phyloP scores from a whole-genome alignment of 2,888 invertebrate species.

The Heliothis peltigera region DNA sequence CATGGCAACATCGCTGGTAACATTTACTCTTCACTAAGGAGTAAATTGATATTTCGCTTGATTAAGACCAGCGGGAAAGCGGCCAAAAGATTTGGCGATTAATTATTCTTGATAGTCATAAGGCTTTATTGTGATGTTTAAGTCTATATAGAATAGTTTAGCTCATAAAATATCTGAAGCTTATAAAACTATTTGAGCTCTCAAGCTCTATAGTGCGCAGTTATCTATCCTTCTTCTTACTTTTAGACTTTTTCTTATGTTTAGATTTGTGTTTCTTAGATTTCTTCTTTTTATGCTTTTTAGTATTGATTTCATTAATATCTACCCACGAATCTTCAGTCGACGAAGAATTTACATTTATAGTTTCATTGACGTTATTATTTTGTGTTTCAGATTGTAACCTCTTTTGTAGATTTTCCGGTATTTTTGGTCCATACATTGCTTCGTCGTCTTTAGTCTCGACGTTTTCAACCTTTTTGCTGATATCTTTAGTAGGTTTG shows the following conservation, averaged over 20 bases:
- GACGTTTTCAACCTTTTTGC: slow-evolving; percentile 28
- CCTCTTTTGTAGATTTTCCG: slow-evolving; percentile 81
- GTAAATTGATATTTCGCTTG: too few relatives aligned
- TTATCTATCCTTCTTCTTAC: slow-evolving; percentile 82
- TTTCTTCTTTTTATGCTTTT: slow-evolving; percentile 85
- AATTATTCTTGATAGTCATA: too few relatives aligned
- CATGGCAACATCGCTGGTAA: too few relatives aligned
- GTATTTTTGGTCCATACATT: slow-evolving; percentile 90
- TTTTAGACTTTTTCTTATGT: slow-evolving; percentile 83
- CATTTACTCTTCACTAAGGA: too few relatives aligned
- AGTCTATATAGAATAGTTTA: not conserved
- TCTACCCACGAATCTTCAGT: slow-evolving; percentile 89
- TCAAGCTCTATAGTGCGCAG: not conserved
- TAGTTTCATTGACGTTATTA: slow-evolving; percentile 59
- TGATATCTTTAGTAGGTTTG: slow-evolving; percentile 30
- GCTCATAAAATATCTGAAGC: not conserved
- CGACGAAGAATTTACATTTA: slow-evolving; percentile 74
- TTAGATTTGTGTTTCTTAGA: slow-evolving; percentile 84
- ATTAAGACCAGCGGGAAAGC: too few relatives aligned
- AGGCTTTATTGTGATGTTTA: not conserved
- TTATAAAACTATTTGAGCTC: not conserved
- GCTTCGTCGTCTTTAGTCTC: slow-evolving; percentile 24
- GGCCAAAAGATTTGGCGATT: too few relatives aligned
- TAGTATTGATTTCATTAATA: slow-evolving; percentile 79
- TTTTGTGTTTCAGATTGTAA: slow-evolving; percentile 65